Base-by-base conservation (phyloP, 1,140 invertebrate species). In the Aethina tumida region DNA sequence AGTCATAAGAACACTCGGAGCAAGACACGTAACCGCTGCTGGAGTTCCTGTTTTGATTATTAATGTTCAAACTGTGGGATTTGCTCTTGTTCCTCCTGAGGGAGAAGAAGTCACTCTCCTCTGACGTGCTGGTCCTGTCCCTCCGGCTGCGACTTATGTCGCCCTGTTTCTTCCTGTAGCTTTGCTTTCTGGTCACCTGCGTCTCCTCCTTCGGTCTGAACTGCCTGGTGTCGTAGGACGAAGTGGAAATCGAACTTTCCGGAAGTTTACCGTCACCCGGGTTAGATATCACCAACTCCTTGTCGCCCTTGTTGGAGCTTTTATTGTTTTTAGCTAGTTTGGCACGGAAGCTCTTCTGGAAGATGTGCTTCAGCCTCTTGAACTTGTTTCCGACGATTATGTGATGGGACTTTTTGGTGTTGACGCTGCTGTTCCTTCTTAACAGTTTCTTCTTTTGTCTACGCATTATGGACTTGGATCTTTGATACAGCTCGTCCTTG, bases 381-480 rank as follows among this genome's bases (percentile, higher is more conserved):
- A 62, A 60, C 39, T 56, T 59, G 1, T 40, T 46, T 3, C 52
- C 49, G 5, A 66, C 57, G 0, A 62, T 16, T 10, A 55, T 64
- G 25, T 55, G 38, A 24, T 35, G 37, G 10, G 12, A 30, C 38
- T 28, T 38, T 4, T 70, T 70, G 33, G 67, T 70, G 56, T 71
- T 62, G 28, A 65, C 5, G 49, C 55, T 35, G 58, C 58, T 44
- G 22, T 67, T 65, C 45, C 67, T 43, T 63, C 47, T 45, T 16
- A 75, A 50, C 10, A 73, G 63, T 56, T 76, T 77, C 51, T 78
- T 79, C 57, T 76, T 79, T 49, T 86, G 84, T 35, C 83, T 73
- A 21, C 80, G 73, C 88, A 92, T 90, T 42, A 91, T 91, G 21
- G 77, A 77, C 57, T 89, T 90, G 38, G 84, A 87, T 52, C 86